Percentiles rank a stretch among this genome's conserved stretches.
Conservation (phyloP, 2,888 invertebrate genomes). For the Leptothorax acervorum region DNA sequence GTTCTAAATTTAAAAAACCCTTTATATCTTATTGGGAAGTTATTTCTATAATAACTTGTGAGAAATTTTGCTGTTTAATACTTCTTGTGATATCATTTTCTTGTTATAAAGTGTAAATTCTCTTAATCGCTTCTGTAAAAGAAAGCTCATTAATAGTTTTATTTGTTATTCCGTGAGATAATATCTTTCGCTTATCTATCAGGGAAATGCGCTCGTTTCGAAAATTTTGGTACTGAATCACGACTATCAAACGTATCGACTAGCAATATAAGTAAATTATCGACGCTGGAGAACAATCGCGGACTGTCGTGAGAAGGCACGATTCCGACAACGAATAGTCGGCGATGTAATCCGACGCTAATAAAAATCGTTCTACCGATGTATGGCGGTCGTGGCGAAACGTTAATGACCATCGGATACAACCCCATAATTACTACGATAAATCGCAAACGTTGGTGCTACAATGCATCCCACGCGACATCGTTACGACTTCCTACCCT, state of each 20-base stretch:
- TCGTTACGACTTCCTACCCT: slow-evolving; percentile 75
- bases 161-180: neutral
- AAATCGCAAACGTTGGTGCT: slow-evolving; percentile 78
- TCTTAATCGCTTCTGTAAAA: neutral
- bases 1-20: neutral
- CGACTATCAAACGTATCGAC: slow-evolving; percentile 51
- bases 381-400: slow-evolving; percentile 80
- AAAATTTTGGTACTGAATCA: slow-evolving; percentile 30
- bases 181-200: slow-evolving; percentile 7
- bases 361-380: slow-evolving; percentile 81
- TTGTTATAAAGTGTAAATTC: neutral
- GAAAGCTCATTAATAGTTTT: neutral
- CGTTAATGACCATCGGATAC: slow-evolving; percentile 84
- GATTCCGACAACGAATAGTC: slow-evolving; percentile 59
- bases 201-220: slow-evolving; percentile 2
- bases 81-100: neutral
- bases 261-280: slow-evolving; percentile 56
- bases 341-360: slow-evolving; percentile 72
- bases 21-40: neutral
- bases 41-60: neutral
- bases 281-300: slow-evolving; percentile 62
- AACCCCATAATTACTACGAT: slow-evolving; percentile 82
- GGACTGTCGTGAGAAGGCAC: slow-evolving; percentile 70
- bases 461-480: slow-evolving; percentile 78
- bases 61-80: neutral